Evolutionary conservation across 2,113 vertebrate species (phyloP).

Genomic region (Phainopepla nitens): DNA sequence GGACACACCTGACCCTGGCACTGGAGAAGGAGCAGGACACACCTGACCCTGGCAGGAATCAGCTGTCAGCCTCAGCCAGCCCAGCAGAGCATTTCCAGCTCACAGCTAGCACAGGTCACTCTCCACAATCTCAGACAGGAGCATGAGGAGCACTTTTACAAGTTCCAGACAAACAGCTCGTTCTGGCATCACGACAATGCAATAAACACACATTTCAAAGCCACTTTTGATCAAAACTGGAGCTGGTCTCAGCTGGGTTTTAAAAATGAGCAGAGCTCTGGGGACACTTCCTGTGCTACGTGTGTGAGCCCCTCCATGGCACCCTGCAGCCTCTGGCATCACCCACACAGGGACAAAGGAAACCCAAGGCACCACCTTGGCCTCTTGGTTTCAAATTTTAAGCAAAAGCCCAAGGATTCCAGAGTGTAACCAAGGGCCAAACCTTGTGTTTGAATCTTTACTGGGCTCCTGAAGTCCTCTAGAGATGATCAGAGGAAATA

Average conservation of each 20-base stretch:
- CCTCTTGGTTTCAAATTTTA: not conserved
- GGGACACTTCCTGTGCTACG: not conserved
- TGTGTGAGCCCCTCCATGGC: fast-evolving
- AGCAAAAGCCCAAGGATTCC: not conserved
- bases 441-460: not conserved
- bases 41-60: not conserved
- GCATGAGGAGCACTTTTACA: not conserved
- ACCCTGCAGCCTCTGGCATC: not conserved
- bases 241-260: not conserved
- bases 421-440: not conserved
- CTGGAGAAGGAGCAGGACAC: not conserved
- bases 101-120: not conserved
- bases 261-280: not conserved
- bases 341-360: not conserved
- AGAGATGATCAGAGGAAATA: not conserved
- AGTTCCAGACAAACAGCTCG: not conserved
- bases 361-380: not conserved
- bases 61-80: not conserved
- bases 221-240: not conserved
- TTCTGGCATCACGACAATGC: constrained; percentile 38
- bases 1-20: not conserved
- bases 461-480: not conserved
- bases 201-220: constrained; percentile 60
- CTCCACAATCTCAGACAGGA: not conserved
- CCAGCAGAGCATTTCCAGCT: not conserved